Evolutionary conservation across 2,888 invertebrate species (phyloP), one percentile per base, ranked within the genome.

Genomic region (Eueremaeus valkanovi): DNA sequence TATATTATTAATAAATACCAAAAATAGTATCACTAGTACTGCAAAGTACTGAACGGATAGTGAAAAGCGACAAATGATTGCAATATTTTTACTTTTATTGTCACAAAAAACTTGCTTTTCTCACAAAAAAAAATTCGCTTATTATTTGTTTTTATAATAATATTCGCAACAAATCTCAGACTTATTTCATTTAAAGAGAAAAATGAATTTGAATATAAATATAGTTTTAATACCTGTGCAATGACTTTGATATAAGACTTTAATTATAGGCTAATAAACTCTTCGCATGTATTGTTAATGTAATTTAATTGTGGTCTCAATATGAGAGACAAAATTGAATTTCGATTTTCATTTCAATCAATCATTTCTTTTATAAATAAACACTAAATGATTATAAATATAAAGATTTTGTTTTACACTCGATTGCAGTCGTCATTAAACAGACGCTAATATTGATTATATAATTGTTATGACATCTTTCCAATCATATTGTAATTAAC

Each of bases 221-320:
- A 40, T 36, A 11, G 6, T 36, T 5, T 36, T 5, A 36, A 36
- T 36, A 36, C 36, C 36, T 36, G 45, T 11, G 45, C 45, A 3
- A 3, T 49, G 13, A 3, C 9, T 18, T 49, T 36, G 5, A 36
- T 36, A 36, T 11, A 36, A 5, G 6, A 11, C 3, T 49, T 49
- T 49, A 49, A 49, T 49, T 49, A 49, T 49, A 49, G 45, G 45
- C 45, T 49, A 49, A 49, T 49, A 49, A 49, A 49, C 45, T 18
- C 45, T 18, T 49, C n/a, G n/a, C n/a, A n/a, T 40, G 6, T 40
- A 11, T 11, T 40, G 13, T 40, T 9, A 9, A 9, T 40, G 13
- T 40, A 11, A 40, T 9, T 40, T 40, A 40, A 6, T 40, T 11
- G 6, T 40, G 13, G 40, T 11, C 11, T 40, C 11, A 9, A 40